These are phyloP conservation scores for Andrena marginata DNA, from an alignment of 2,888 invertebrate genomes.

Conservation along the genomic window DNA sequence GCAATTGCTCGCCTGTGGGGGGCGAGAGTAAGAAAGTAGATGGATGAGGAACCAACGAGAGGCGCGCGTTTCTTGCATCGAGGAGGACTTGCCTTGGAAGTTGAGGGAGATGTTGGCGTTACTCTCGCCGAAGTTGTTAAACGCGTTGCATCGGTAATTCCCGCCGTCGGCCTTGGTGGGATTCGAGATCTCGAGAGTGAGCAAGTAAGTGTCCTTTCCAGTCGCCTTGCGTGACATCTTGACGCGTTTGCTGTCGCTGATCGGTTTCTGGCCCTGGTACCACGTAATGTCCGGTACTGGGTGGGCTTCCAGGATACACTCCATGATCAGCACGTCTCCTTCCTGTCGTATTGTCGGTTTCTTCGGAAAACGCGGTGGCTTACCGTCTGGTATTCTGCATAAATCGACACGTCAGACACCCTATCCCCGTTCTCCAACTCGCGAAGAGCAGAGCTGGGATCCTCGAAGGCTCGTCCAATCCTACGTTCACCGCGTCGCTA, in stretches of 20 bases:
- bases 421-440: slow-evolving; percentile 13
- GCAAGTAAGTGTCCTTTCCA: slow-evolving; percentile 95
- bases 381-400: slow-evolving; percentile 96
- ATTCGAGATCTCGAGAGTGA: slow-evolving; percentile 97
- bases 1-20: neutral
- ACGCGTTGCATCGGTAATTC: slow-evolving; percentile 99
- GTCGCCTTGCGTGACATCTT: slow-evolving; percentile 96
- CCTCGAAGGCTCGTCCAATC: neutral
- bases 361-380: slow-evolving; percentile 98
- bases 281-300: slow-evolving; percentile 98
- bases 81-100: slow-evolving; percentile 94
- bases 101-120: slow-evolving; percentile 99
- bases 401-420: slow-evolving; percentile 65
- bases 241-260: slow-evolving; percentile 93
- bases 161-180: slow-evolving; percentile 99
- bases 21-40: neutral
- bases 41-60: slow-evolving; percentile 37
- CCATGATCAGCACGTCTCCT: slow-evolving; percentile 97
- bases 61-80: slow-evolving; percentile 38
- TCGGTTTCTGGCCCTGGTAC: slow-evolving; percentile 96
- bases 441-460: slow-evolving; percentile 11
- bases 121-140: slow-evolving; percentile 99
- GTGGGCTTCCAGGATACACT: slow-evolving; percentile 97
- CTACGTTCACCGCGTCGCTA: slow-evolving; percentile 21
- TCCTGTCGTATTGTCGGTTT: slow-evolving; percentile 98